Base-by-base conservation (phyloP, 2,797 vertebrate genomes). In the Ataeniobius toweri region DNA sequence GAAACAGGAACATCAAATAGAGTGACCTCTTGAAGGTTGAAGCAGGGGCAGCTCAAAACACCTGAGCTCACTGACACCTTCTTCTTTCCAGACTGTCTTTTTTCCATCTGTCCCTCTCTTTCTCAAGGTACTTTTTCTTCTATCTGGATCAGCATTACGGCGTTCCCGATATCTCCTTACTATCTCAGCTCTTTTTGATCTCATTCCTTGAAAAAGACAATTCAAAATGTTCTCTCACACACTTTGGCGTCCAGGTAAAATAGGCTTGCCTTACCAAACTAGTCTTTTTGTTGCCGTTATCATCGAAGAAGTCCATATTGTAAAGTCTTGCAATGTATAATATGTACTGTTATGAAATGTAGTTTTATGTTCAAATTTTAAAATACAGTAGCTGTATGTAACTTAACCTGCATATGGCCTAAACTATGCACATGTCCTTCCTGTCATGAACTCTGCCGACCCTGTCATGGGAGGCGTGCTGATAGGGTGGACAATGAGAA, bases 401-500 rank as follows among this genome's bases (percentile, higher is more conserved):
- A 56, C 14, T 44, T 75, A 53, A 58, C 39, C 31, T 65, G 31
- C 2, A 36, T 63, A 28, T 53, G 41, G 28, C 28, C 0, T 71
- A 63, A 61, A 78, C 71, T 67, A 71, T 53, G n/a, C 24, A 6
- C 7, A 59, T 77, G 61, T 70, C 22, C 67, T n/a, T 48, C 41
- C 41, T 70, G 63, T 41, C 63, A 41, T 41, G 3, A 74, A 39
- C 53, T 41, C 41, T 71, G 65, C 71, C 56, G 73, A 65, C 58
- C 58, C 31, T 80, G 68, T 36, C 69, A 76, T 44, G 56, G 39
- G 6, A 73, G 16, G 28, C 22, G 28, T 61, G 28, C 51, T 77
- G 55, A 65, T 75, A 81, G 80, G 71, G 71, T 73, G 70, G 75
- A 72, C 51, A 73, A 12, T 77, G 55, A 63, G 74, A 81, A 74